Evolutionary conservation across 2,888 invertebrate genomes (phyloP).

Genomic region (Epinotia ramella): DNA sequence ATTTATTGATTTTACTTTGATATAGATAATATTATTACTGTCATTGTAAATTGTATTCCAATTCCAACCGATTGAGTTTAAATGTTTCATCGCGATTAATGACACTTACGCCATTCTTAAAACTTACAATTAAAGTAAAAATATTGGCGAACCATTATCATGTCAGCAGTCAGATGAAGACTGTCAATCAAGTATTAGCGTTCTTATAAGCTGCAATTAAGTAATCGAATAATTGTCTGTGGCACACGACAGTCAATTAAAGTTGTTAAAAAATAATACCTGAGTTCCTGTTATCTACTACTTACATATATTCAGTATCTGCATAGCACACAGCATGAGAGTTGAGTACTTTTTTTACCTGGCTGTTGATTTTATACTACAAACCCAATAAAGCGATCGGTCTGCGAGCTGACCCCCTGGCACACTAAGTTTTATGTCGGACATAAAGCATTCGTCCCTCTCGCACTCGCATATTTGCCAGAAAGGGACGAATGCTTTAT

Average conservation of each 20-base stretch:
- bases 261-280: background rate
- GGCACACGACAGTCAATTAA: background rate
- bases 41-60: background rate
- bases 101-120: background rate
- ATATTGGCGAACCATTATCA: constrained; percentile 21
- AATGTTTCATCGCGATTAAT: background rate
- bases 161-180: constrained; percentile 16
- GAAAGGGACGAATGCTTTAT: too few species aligned
- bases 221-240: constrained; percentile 12
- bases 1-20: too few species aligned
- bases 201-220: constrained; percentile 22
- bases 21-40: too few species aligned
- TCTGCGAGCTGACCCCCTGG: too few species aligned
- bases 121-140: background rate
- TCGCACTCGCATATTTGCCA: too few species aligned
- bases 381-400: too few species aligned
- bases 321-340: background rate
- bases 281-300: background rate
- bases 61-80: background rate
- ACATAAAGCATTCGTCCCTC: too few species aligned
- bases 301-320: background rate
- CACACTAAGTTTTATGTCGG: too few species aligned
- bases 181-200: constrained; percentile 32
- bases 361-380: too few species aligned
- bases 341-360: too few species aligned